A percentile compares a stretch with the other conserved stretches of the same genome.
Conservation (phyloP, 2,888 invertebrate genomes). For the Boloria euphrosyne region DNA sequence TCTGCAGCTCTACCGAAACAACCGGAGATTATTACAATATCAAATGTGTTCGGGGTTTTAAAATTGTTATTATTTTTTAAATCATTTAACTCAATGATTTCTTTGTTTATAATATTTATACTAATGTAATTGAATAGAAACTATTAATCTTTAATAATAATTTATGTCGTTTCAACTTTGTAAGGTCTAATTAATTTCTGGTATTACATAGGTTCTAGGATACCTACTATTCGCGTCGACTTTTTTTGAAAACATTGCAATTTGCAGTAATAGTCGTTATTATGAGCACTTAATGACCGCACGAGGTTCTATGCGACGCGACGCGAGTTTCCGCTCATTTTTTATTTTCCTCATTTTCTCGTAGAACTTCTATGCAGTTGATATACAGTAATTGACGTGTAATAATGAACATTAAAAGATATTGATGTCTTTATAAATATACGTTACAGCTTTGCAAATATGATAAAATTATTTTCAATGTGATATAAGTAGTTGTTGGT, state of each 20-base stretch:
- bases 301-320: slow-evolving; percentile 34
- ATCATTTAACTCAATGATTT: no score
- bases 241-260: slow-evolving; percentile 31
- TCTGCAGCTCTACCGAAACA: slow-evolving; percentile 33
- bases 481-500: slow-evolving; percentile 5
- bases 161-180: no score
- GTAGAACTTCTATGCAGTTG: slow-evolving; percentile 28
- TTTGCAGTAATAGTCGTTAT: slow-evolving; percentile 39
- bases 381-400: slow-evolving; percentile 38
- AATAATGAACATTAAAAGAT: slow-evolving; percentile 30
- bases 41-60: no score
- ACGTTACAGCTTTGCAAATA: slow-evolving; percentile 10
- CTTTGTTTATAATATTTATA: no score
- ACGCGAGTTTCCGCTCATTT: slow-evolving; percentile 37
- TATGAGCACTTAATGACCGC: slow-evolving; percentile 38
- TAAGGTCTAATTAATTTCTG: no score
- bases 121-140: no score
- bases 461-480: not conserved
- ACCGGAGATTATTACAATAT: not conserved
- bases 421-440: slow-evolving; percentile 37
- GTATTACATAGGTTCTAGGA: no score
- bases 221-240: slow-evolving; percentile 2
- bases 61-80: no score
- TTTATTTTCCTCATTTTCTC: slow-evolving; percentile 36
- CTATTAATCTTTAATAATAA: no score